Percentiles rank a stretch among this genome's conserved stretches.
phyloP scores from a whole-genome alignment of 2,113 vertebrate species.

The Alligator mississippiensis region DNA sequence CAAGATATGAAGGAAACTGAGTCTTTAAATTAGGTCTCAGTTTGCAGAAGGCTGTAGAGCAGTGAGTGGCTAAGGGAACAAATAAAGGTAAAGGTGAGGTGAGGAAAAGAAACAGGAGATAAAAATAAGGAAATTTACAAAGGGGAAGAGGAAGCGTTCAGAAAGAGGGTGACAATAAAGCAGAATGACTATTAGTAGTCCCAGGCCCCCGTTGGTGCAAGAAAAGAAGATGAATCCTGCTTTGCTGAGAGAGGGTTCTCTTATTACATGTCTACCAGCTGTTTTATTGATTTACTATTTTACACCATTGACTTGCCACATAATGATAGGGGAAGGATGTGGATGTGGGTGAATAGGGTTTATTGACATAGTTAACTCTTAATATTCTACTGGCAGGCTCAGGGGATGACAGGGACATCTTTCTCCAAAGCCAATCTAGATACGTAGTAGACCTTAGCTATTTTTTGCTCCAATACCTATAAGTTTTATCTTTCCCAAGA shows the following conservation, averaged over 20 bases:
- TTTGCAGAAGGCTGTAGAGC: neutral
- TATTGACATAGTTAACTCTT: neutral
- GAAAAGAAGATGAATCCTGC: fast-evolving
- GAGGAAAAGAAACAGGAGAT: neutral
- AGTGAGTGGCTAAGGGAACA: neutral
- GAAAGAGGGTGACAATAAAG: neutral
- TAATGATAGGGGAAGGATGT: too few relatives aligned
- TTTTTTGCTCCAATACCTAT: too few relatives aligned
- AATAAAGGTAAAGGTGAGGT: neutral
- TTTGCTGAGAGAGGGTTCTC: neutral
- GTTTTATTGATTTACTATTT: neutral
- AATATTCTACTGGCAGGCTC: too few relatives aligned
- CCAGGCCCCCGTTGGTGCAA: neutral
- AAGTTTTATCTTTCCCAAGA: too few relatives aligned
- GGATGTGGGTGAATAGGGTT: fast-evolving
- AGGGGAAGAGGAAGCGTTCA: neutral
- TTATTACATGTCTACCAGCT: neutral
- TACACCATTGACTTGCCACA: neutral
- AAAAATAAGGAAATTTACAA: neutral
- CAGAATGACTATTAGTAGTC: neutral
- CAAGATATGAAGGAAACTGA: neutral
- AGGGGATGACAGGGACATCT: too few relatives aligned
- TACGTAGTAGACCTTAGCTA: too few relatives aligned
- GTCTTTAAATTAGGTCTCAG: neutral
- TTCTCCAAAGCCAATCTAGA: too few relatives aligned